phyloP scores from a whole-genome alignment of 2,888 invertebrate genomes.

The Mesorhabditis sp. region DNA sequence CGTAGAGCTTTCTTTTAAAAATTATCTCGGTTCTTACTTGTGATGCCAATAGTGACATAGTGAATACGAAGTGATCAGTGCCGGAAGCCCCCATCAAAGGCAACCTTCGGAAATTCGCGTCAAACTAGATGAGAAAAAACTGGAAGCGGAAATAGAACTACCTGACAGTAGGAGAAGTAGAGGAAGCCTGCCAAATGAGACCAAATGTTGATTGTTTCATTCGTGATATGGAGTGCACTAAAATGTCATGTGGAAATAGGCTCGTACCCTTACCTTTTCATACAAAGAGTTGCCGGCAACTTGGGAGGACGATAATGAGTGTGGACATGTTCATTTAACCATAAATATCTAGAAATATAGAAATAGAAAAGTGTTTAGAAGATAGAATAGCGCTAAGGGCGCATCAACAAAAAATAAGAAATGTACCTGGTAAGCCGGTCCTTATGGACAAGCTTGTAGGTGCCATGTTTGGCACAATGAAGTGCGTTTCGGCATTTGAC shows the following conservation, averaged over 20 bases:
- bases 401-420: too few relatives aligned
- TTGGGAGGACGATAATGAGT: slow-evolving; percentile 58
- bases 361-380: not conserved
- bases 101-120: slow-evolving; percentile 70
- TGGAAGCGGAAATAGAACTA: not conserved
- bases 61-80: slow-evolving; percentile 80
- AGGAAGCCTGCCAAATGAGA: slow-evolving; percentile 72
- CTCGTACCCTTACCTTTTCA: slow-evolving; percentile 72
- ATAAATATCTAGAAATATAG: slow-evolving; percentile 20
- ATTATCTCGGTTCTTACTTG: slow-evolving; percentile 67
- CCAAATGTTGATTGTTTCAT: slow-evolving; percentile 96
- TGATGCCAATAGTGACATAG: slow-evolving; percentile 78
- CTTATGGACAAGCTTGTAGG: not conserved
- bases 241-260: slow-evolving; percentile 40
- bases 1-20: too few relatives aligned
- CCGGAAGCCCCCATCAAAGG: slow-evolving; percentile 71
- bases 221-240: slow-evolving; percentile 92
- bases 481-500: not conserved
- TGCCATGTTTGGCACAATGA: not conserved
- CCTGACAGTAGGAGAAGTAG: slow-evolving; percentile 75
- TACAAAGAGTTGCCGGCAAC: slow-evolving; percentile 76
- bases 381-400: too few relatives aligned
- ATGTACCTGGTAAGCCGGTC: slow-evolving; percentile 9
- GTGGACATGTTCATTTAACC: slow-evolving; percentile 54
- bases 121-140: slow-evolving; percentile 62